A percentile compares a stretch with the other conserved stretches of the same genome.
Conservation (phyloP, 2,113 vertebrate species). For the Nothoprocta perdicaria region DNA sequence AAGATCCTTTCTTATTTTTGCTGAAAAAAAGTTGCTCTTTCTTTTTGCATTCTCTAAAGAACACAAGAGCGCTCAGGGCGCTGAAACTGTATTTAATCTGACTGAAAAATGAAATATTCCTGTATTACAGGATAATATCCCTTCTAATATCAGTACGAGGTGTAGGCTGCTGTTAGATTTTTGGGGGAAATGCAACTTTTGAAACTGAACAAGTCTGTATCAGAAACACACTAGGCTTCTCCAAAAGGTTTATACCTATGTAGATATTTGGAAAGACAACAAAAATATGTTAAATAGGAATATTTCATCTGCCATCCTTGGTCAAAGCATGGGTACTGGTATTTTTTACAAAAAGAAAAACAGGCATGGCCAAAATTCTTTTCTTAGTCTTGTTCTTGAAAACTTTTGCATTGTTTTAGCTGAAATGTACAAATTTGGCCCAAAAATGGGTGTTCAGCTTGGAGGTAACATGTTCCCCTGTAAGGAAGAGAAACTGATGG, state of each 20-base stretch:
- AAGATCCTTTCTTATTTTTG: neutral
- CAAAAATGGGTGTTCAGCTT: neutral
- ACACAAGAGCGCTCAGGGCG: neutral
- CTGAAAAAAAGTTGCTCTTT: too few species aligned
- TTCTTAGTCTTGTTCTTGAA: neutral
- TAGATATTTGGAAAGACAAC: neutral
- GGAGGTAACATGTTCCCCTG: accelerated
- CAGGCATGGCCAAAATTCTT: neutral
- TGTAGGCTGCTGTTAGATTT: neutral
- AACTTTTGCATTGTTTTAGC: neutral
- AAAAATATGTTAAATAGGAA: neutral
- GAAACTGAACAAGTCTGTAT: neutral
- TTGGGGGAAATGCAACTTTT: neutral
- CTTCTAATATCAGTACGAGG: neutral
- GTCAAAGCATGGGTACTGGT: neutral
- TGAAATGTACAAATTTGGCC: neutral
- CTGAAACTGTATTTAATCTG: neutral
- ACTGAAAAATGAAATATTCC: neutral
- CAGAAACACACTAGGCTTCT: neutral
- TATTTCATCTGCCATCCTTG: neutral
- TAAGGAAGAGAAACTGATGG: neutral
- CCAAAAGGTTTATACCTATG: neutral
- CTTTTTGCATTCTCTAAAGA: neutral
- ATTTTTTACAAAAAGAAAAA: neutral
- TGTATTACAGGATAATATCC: neutral